Evolutionary conservation across 2,888 invertebrate genomes (phyloP).

Genomic region (Euclidia mi): DNA sequence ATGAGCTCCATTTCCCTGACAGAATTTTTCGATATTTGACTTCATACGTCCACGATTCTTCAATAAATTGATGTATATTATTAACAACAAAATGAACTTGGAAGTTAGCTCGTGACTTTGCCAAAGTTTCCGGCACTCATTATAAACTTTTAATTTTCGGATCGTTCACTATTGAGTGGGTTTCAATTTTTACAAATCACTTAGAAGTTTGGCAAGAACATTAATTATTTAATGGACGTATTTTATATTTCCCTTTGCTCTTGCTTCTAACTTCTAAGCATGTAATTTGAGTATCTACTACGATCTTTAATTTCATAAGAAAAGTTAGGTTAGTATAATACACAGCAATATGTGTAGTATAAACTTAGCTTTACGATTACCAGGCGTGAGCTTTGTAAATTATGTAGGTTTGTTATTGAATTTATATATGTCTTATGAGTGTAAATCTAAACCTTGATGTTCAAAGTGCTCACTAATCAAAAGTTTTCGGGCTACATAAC

Average conservation of each 20-base stretch:
- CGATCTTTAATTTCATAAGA: neutral
- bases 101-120: conserved; percentile 6
- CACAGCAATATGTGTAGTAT: too few relatives aligned
- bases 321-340: too few relatives aligned
- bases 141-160: conserved; percentile 11
- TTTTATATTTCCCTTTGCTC: neutral
- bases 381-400: too few relatives aligned
- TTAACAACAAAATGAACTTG: conserved; percentile 3
- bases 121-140: neutral
- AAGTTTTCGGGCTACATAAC: too few relatives aligned
- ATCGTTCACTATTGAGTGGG: conserved; percentile 10
- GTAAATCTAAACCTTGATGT: too few relatives aligned
- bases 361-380: too few relatives aligned
- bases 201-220: conserved; percentile 2
- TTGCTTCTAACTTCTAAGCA: neutral
- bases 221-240: conserved; percentile 6
- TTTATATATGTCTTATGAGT: too few relatives aligned
- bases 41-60: too few relatives aligned
- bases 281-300: neutral
- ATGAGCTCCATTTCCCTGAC: too few relatives aligned
- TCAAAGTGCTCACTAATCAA: too few relatives aligned
- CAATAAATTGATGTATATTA: conserved; percentile 5
- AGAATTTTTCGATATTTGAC: too few relatives aligned
- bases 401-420: too few relatives aligned
- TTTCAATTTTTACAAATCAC: conserved; percentile 12